Conservation (phyloP, 2,888 invertebrate genomes). For the Chironomus tentans region DNA sequence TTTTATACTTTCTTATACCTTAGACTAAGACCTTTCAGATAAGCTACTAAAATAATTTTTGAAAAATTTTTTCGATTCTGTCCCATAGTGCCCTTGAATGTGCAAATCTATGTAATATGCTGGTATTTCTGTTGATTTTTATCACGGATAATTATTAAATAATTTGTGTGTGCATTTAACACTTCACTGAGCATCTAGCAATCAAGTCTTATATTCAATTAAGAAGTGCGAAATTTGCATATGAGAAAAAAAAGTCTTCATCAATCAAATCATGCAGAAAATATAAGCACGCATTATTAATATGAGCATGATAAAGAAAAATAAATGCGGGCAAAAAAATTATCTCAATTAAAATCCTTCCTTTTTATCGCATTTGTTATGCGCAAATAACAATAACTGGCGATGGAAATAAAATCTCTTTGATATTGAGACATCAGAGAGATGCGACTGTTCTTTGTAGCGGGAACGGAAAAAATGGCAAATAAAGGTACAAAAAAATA, state of each 20-base stretch:
- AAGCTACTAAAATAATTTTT: too few species aligned
- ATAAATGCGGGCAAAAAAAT: neutral
- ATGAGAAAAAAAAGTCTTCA: constrained; percentile 2
- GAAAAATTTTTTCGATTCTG: too few species aligned
- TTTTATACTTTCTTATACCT: too few species aligned
- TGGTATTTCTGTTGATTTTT: neutral
- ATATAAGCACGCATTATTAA: neutral
- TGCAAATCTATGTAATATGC: neutral
- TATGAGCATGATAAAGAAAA: neutral
- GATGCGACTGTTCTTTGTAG: neutral
- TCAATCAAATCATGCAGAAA: constrained; percentile 18
- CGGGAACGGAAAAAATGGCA: neutral
- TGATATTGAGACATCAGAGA: neutral
- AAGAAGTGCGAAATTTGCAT: constrained; percentile 19
- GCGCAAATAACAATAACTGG: neutral
- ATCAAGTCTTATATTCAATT: constrained; percentile 12
- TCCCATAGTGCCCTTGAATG: too few species aligned
- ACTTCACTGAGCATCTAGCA: constrained; percentile 7
- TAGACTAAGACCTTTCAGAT: too few species aligned
- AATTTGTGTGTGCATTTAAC: constrained; percentile 17
- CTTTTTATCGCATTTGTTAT: neutral
- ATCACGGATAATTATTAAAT: constrained; percentile 8
- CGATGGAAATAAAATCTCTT: neutral
- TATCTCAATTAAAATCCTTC: neutral
- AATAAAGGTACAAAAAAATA: neutral